Conservation (phyloP, 1,140 invertebrate genomes). For the Dendrolimus punctatus region DNA sequence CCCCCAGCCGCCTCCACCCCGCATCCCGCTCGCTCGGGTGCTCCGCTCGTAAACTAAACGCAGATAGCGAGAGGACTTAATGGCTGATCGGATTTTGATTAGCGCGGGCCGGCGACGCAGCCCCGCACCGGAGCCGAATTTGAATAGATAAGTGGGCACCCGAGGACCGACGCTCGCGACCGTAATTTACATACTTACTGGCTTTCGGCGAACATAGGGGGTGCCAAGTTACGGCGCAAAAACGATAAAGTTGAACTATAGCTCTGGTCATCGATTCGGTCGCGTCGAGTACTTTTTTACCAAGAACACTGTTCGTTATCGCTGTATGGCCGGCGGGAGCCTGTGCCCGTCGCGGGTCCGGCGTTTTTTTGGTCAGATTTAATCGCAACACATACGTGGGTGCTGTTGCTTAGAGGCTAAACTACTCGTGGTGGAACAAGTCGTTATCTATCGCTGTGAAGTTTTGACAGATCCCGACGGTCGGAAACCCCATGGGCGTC, state of each 20-base stretch:
- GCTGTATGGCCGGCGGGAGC: constrained; percentile 14
- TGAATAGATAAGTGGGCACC: constrained; percentile 70
- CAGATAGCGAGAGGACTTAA: constrained; percentile 68
- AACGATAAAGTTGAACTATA: constrained; percentile 69
- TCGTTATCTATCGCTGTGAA: too few relatives aligned
- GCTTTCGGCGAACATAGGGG: constrained; percentile 58
- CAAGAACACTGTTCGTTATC: constrained; percentile 53
- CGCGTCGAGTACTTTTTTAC: constrained; percentile 46
- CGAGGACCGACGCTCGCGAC: constrained; percentile 56
- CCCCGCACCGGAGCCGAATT: constrained; percentile 53
- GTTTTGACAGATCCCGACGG: too few relatives aligned
- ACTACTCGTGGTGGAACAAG: too few relatives aligned
- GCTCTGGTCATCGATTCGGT: constrained; percentile 56
- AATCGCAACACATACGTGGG: constrained; percentile 22
- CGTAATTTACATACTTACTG: constrained; percentile 70
- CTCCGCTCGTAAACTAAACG: constrained; percentile 63
- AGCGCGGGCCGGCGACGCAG: constrained; percentile 63
- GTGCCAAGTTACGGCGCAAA: constrained; percentile 60
- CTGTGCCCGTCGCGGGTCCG: constrained; percentile 1
- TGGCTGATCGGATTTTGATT: constrained; percentile 71
- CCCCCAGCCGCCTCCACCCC: constrained; percentile 17
- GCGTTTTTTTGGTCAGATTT: constrained; percentile 38
- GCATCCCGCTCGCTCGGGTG: background rate
- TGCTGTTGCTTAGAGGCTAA: constrained; percentile 7
- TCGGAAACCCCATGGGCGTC: too few relatives aligned